Evolutionary conservation across 2,797 vertebrate species (phyloP), one percentile per base, ranked within the genome.

Genomic region (Argyrosomus regius): DNA sequence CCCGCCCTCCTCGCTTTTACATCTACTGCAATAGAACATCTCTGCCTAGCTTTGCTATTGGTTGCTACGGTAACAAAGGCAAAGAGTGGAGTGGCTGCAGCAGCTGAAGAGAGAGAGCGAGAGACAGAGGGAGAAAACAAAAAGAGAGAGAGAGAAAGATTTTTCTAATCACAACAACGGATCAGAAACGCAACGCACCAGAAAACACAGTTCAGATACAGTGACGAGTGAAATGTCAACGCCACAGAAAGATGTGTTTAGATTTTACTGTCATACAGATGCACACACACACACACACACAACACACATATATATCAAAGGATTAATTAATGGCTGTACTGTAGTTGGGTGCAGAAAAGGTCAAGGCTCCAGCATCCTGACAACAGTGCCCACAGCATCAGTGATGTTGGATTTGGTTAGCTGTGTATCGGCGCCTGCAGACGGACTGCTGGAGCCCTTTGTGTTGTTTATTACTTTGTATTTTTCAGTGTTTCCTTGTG

Each of bases 41-140:
- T 88, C 91, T 93, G 89, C 91, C 88, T 89, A 75, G 94, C 92
- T 94, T 95, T 88, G 92, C 94, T 95, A 94, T 92, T 92, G 92
- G 95, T 96, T 96, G 95, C 96, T 94, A 96, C 91, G 96, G 96
- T 95, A 96, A 96, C 96, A 95, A 94, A 93, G 94, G 93, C 90
- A 89, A 87, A 62, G 91, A 91, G 89, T 91, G 86, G 91, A 93
- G 93, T 90, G 94, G 92, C 89, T 93, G 93, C 92, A 89, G 92
- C 89, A 94, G 84, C 90, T 83, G 88, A 81, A 88, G 82, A 85
- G 85, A 80, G 79, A 80, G 72, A 52, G 48, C 62, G 62, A 78
- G 58, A 88, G 74, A 84, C 66, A 53, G 64, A 75, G 73, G 53
- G 45, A 69, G 45, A 53, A 49, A 57, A 70, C 50, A 49, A 5